Base-by-base conservation (phyloP, 2,888 invertebrate species). In the Diarsia dahlii region DNA sequence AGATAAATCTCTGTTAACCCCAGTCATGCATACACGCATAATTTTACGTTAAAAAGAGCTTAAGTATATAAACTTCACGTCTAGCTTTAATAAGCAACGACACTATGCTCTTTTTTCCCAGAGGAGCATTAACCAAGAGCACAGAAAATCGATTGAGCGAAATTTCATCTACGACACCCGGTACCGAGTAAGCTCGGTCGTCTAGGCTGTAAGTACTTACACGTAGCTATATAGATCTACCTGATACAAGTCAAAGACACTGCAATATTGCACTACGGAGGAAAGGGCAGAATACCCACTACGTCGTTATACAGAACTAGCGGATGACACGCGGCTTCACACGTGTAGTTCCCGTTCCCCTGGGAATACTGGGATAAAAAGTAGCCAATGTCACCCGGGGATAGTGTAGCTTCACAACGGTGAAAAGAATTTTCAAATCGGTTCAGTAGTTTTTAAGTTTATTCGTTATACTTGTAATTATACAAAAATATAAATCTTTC, bases 81-180 rank as follows among this genome's bases (percentile, higher is more conserved):
- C 56, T 39, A 48, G 28, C 20, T 58, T 48, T 75, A 58, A 69
- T 56, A 69, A 75, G 28, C 63, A 56, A 10, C 12, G 48, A 18
- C 23, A 45, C 9, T 39, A 15, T n/a, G 39, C 62, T 23, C 6
- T 18, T 72, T 74, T 71, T 70, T 20, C n/a, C 18, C 39, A 23
- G 64, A 8, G 52, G 39, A 68, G 64, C 23, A 28, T 70, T 63
- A 75, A 58, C 60, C 52, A 28, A 18, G 18, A 9, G 48, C n/a
- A 60, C 12, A n/a, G 76, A 73, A 80, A 80, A 84, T 84, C 84
- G 84, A 82, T 84, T 23, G 72, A 80, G 73, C 48, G 12, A 48
- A 76, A 84, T 74, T 80, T 80, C 71, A 84, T 82, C 80, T 80
- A 45, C 23, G 71, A 74, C 20, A 74, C 74, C 50, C 58, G 58